phyloP scores from a whole-genome alignment of 2,113 vertebrate genomes.

The Megatriorchis doriae region DNA sequence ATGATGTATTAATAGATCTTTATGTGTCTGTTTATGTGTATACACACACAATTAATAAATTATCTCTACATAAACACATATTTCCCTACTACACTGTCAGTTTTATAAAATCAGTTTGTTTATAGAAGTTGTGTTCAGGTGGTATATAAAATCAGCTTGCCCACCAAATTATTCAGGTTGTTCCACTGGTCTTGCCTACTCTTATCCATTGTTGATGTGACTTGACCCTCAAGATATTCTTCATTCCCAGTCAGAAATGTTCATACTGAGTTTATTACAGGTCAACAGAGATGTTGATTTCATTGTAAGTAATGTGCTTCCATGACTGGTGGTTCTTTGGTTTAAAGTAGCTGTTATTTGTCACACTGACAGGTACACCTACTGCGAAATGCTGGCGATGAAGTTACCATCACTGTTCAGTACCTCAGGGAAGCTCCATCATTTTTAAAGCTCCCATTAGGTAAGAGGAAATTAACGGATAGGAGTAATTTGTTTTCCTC shows the following conservation, averaged over 20 bases:
- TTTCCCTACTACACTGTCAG: neutral
- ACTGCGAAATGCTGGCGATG: constrained; percentile 89
- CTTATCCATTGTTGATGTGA: neutral
- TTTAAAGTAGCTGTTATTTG: constrained; percentile 57
- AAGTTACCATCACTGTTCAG: constrained; percentile 91
- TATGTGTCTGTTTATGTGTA: neutral
- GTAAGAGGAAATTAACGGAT: constrained; percentile 71
- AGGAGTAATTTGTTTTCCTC: neutral
- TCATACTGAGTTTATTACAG: neutral
- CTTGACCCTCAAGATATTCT: neutral
- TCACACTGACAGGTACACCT: constrained; percentile 85
- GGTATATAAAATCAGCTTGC: neutral
- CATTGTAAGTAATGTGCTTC: neutral
- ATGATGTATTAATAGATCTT: neutral
- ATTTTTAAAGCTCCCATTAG: constrained; percentile 92
- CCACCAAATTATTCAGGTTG: neutral
- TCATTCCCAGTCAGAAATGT: neutral
- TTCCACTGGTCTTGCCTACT: neutral
- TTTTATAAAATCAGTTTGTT: neutral
- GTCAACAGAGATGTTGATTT: neutral
- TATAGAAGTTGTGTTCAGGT: neutral
- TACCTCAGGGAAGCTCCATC: constrained; percentile 92
- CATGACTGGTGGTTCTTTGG: neutral
- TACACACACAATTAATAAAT: neutral
- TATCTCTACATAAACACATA: neutral